A percentile compares a stretch with the other conserved stretches of the same genome.
Conservation (phyloP, 2,113 vertebrate genomes). For the Mustela nigripes region DNA sequence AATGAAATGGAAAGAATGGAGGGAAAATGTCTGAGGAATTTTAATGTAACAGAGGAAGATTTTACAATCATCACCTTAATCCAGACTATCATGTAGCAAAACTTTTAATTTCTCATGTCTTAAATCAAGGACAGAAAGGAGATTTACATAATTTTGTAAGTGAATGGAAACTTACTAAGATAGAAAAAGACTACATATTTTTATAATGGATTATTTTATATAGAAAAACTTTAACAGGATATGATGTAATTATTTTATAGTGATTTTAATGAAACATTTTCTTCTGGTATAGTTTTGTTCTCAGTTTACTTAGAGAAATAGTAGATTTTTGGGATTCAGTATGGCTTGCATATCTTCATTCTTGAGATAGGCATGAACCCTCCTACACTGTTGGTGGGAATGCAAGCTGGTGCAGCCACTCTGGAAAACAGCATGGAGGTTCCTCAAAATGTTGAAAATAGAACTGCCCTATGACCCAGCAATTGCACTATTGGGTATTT, state of each 20-base stretch:
- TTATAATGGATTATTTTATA: background rate
- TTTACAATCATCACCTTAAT: background rate
- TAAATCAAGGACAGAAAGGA: background rate
- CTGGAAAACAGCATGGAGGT: too few relatives aligned
- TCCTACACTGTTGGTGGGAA: too few relatives aligned
- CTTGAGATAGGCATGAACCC: constrained; percentile 80
- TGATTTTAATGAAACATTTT: constrained; percentile 86
- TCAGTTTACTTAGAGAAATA: constrained; percentile 83
- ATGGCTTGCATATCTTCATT: constrained; percentile 85
- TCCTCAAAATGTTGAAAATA: too few relatives aligned
- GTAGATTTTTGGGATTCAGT: constrained; percentile 81
- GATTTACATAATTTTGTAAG: background rate
- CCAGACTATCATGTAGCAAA: background rate
- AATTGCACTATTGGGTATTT: too few relatives aligned
- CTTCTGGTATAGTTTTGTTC: constrained; percentile 77
- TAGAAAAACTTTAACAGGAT: constrained; percentile 55
- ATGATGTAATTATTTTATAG: constrained; percentile 78
- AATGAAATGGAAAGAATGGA: background rate
- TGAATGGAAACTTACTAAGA: background rate
- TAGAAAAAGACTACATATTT: background rate
- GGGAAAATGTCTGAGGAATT: background rate
- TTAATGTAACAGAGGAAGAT: background rate
- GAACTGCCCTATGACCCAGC: too few relatives aligned
- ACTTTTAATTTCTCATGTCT: background rate
- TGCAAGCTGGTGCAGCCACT: too few relatives aligned